Conservation (phyloP, 2,888 invertebrate species). For the Pseudoips prasinana region DNA sequence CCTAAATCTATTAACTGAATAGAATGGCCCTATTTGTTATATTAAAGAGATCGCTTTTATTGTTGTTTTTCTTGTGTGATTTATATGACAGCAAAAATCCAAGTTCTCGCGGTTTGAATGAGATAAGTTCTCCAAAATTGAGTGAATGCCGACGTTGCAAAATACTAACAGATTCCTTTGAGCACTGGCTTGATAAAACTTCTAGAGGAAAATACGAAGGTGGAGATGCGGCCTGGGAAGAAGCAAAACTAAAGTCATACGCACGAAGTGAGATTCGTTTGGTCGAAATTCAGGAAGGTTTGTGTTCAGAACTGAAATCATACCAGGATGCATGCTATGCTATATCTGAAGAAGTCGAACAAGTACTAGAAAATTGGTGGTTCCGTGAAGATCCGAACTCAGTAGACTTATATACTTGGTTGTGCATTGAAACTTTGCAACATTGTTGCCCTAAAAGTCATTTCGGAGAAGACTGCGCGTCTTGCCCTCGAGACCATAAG, state of each 20-base stretch:
- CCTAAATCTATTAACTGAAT: no score
- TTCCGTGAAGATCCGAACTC: slow-evolving; percentile 81
- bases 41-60: slow-evolving; percentile 24
- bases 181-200: slow-evolving; percentile 90
- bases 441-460: slow-evolving; percentile 93
- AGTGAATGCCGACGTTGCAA: slow-evolving; percentile 87
- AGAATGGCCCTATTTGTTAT: slow-evolving; percentile 5
- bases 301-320: slow-evolving; percentile 87
- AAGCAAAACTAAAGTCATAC: slow-evolving; percentile 91
- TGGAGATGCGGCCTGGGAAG: slow-evolving; percentile 97
- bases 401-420: slow-evolving; percentile 76
- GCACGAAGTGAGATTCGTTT: slow-evolving; percentile 93
- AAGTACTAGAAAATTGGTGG: slow-evolving; percentile 94
- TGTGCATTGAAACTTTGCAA: slow-evolving; percentile 90
- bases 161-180: slow-evolving; percentile 87
- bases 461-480: slow-evolving; percentile 89
- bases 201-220: slow-evolving; percentile 94
- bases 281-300: slow-evolving; percentile 94
- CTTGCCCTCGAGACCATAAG: slow-evolving; percentile 82
- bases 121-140: slow-evolving; percentile 21
- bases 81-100: slow-evolving; percentile 35
- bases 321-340: slow-evolving; percentile 91
- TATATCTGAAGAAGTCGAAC: slow-evolving; percentile 91
- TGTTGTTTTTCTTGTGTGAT: slow-evolving; percentile 33
- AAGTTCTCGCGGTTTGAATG: slow-evolving; percentile 23